Base-by-base conservation (phyloP, 37 sponge, comb jelly and placozoan genomes). In the Dysidea cf. avara region DNA sequence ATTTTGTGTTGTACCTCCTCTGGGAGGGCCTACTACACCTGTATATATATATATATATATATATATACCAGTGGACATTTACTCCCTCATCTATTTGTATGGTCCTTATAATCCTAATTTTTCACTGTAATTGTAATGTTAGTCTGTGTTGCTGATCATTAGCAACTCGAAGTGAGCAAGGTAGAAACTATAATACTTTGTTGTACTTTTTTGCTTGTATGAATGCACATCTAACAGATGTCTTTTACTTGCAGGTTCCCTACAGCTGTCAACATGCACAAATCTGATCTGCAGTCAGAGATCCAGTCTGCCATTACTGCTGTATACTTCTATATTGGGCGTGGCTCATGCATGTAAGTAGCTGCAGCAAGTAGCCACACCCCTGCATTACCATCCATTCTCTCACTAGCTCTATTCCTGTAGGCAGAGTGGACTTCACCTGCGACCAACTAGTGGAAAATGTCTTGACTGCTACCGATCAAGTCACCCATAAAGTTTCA, bases 331-430 rank as follows among this genome's bases (percentile, higher is more conserved):
- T 73, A 86, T 36, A 31, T 86, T 5, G 88, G 88, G 2, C 48
- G 61, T 12, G 92, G 92, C 28, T 66, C 82, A 21, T 86, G 92
- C 69, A 53, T 78, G 88, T 92, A 72, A 70, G 87, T 48, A 38
- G 54, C 25, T 18, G 13, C 11, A 20, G 54, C 22, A 53, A 13
- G 13, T 37, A 55, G 35, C 17, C 72, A n/a, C 34, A 33, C 39
- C 26, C 39, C 31, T 12, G 25, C 69, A 68, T 22, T 22, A 50
- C 11, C 71, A 70, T 6, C 20, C 56, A 28, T 56, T 5, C 35
- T 33, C 71, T 2, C 47, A 32, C n/a, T 39, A 91, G 92, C 26
- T 46, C 90, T 30, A 54, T 93, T n/a, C 73, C 70, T 3, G 71
- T 93, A 39, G 90, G 75, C 2, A 61, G 78, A 24, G 37, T 80